Percentiles rank a stretch among this genome's conserved stretches.
Conservation (phyloP, 2,113 vertebrate species). For the Ceyx cyanopectus region DNA sequence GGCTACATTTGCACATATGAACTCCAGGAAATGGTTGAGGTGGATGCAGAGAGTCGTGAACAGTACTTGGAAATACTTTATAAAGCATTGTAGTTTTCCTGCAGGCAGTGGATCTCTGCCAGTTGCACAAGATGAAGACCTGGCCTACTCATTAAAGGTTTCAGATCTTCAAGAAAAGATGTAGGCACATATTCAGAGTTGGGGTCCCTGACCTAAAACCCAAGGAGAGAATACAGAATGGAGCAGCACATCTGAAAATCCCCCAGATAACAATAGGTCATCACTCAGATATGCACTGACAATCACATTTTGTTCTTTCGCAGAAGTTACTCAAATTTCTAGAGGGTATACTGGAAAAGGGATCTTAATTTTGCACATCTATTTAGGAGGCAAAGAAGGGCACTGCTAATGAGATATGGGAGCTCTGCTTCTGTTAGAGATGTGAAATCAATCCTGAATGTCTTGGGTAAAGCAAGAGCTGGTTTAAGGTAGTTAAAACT, state of each 20-base stretch:
- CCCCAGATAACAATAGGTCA: neutral
- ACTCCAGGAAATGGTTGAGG: slow-evolving; percentile 31
- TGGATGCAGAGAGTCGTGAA: neutral
- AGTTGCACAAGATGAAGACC: slow-evolving; percentile 21
- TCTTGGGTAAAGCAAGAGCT: neutral
- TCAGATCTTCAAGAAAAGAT: slow-evolving; percentile 7
- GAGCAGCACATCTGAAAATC: neutral
- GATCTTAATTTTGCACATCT: neutral
- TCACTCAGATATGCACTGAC: neutral
- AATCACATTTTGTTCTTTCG: neutral
- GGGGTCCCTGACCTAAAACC: neutral
- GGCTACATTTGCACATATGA: slow-evolving; percentile 11
- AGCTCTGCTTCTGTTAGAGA: neutral
- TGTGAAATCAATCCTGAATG: neutral
- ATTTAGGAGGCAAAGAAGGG: slow-evolving; percentile 7
- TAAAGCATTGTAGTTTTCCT: slow-evolving; percentile 9
- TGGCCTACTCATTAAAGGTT: slow-evolving; percentile 47
- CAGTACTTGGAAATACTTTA: slow-evolving; percentile 29
- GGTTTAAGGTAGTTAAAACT: neutral
- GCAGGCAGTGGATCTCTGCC: slow-evolving; percentile 44
- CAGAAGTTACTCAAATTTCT: neutral
- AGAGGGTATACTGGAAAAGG: neutral
- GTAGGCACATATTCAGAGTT: neutral
- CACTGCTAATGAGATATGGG: neutral
- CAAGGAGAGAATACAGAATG: neutral